Evolutionary conservation across 2,888 invertebrate genomes (phyloP).

Genomic region (Branchellion lobata): DNA sequence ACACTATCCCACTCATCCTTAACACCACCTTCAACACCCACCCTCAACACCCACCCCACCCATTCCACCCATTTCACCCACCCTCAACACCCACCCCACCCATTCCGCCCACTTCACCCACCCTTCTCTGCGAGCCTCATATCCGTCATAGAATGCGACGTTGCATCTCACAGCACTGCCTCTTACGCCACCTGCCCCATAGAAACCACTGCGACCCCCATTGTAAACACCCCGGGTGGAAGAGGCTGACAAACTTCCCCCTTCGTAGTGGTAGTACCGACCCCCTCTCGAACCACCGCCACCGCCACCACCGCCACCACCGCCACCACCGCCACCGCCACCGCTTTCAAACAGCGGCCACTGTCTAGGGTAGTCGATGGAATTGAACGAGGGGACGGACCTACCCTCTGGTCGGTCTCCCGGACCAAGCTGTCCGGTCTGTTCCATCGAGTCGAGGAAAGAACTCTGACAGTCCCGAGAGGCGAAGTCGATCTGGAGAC

Average conservation of each 20-base stretch:
- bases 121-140: conserved; percentile 33
- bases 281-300: conserved; percentile 12
- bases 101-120: too few relatives aligned
- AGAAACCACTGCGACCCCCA: background rate
- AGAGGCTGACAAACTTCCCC: conserved; percentile 7
- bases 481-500: conserved; percentile 91
- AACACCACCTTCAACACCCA: too few relatives aligned
- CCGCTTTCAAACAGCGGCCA: conserved; percentile 12
- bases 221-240: conserved; percentile 7
- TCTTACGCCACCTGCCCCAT: background rate
- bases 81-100: too few relatives aligned
- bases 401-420: conserved; percentile 60
- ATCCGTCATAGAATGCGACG: conserved; percentile 22
- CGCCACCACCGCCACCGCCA: background rate
- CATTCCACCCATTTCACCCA: too few relatives aligned
- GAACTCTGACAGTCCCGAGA: conserved; percentile 90
- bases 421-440: conserved; percentile 64
- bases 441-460: conserved; percentile 87
- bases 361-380: conserved; percentile 40
- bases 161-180: too few relatives aligned
- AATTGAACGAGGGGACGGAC: conserved; percentile 24
- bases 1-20: too few relatives aligned
- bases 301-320: background rate
- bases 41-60: too few relatives aligned
- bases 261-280: conserved; percentile 32